phyloP scores from a whole-genome alignment of 2,888 invertebrate genomes.

The Nycteola revayana region DNA sequence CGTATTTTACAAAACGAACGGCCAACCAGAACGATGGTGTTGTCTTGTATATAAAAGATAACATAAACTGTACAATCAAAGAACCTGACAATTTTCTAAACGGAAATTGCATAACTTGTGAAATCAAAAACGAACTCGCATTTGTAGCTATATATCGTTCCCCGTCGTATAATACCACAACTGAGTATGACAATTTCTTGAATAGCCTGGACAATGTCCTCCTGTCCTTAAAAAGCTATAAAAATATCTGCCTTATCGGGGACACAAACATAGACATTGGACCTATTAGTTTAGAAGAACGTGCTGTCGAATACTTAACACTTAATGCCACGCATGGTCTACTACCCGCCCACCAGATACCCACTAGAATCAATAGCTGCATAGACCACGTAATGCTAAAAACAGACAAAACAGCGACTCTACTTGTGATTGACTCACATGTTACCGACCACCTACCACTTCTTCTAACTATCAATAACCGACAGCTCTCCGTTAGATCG shows the following conservation, averaged over 20 bases:
- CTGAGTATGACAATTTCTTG: not conserved
- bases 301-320: not conserved
- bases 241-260: not conserved
- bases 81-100: not conserved
- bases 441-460: too few relatives aligned
- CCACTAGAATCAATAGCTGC: too few relatives aligned
- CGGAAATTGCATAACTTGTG: not conserved
- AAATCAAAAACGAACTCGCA: not conserved
- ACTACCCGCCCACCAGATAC: too few relatives aligned
- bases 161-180: not conserved
- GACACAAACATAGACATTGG: constrained; percentile 1
- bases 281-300: not conserved
- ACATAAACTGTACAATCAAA: not conserved
- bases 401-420: too few relatives aligned
- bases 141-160: not conserved
- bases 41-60: not conserved
- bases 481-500: too few relatives aligned
- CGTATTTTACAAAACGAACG: not conserved
- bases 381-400: too few relatives aligned
- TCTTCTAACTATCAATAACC: too few relatives aligned
- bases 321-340: too few relatives aligned
- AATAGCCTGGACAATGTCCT: not conserved
- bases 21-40: constrained; percentile 2
- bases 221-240: not conserved
- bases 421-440: too few relatives aligned